Evolutionary conservation across 2,113 vertebrate genomes (phyloP).

Genomic region (Camelus bactrianus): DNA sequence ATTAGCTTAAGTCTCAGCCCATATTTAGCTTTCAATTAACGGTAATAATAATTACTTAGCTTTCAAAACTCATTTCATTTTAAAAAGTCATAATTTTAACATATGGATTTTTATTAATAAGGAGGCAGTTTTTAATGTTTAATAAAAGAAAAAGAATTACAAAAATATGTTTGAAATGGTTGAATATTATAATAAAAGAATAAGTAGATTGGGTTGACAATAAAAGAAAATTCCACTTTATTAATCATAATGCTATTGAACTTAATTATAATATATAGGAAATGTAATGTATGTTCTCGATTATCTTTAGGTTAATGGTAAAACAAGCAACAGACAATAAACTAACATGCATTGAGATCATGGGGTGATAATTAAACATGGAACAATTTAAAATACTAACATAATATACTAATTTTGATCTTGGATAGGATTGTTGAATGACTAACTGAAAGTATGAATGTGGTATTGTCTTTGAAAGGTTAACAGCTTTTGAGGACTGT

Average conservation of each 20-base stretch:
- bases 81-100: neutral
- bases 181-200: neutral
- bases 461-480: neutral
- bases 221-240: neutral
- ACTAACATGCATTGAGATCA: neutral
- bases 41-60: neutral
- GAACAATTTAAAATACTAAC: neutral
- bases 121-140: neutral
- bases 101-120: neutral
- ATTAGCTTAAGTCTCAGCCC: neutral
- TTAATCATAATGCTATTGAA: neutral
- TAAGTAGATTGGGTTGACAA: neutral
- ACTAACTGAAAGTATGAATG: neutral
- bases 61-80: neutral
- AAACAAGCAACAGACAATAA: neutral
- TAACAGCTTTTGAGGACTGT: neutral
- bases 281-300: neutral
- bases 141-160: neutral
- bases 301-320: neutral
- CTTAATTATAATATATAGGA: neutral
- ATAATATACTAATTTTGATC: neutral
- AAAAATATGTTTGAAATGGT: neutral
- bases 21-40: neutral
- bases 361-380: neutral
- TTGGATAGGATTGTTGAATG: neutral